Evolutionary conservation across 2,797 vertebrate genomes (phyloP).

Genomic region (Tinamus major): DNA sequence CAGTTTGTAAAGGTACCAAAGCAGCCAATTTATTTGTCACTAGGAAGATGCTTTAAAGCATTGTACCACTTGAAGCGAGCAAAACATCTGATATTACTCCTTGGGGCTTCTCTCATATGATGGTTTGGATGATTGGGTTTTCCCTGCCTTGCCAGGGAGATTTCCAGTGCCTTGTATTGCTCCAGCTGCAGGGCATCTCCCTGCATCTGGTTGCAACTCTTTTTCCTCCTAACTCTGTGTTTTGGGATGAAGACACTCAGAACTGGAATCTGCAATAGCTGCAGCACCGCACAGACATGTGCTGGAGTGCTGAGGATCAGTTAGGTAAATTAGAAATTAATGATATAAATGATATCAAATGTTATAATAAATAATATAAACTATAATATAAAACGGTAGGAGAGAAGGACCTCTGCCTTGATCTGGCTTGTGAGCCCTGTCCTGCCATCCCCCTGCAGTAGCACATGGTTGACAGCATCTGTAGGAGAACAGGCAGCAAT

Average conservation of each 20-base stretch:
- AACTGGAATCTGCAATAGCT: background rate
- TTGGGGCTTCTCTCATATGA: background rate
- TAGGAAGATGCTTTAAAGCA: background rate
- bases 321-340: background rate
- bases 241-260: background rate
- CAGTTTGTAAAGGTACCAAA: background rate
- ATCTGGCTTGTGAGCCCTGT: background rate
- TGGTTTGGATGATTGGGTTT: background rate
- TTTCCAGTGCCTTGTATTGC: background rate
- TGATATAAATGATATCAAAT: too few species aligned
- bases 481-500: rapidly evolving
- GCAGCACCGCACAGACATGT: background rate
- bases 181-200: background rate
- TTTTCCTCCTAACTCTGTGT: background rate
- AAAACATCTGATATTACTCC: background rate
- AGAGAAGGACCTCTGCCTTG: background rate
- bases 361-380: too few species aligned
- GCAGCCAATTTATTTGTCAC: background rate
- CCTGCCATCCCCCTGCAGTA: background rate
- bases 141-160: background rate
- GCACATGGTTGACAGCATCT: background rate
- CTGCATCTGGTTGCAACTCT: background rate
- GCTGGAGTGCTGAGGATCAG: background rate
- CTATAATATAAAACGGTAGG: background rate
- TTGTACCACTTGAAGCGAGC: background rate